A percentile compares a stretch with the other conserved stretches of the same genome.
These are phyloP conservation scores for Sebastes oblongus DNA, from an alignment of 2,797 vertebrate species.

Conservation along the genomic window DNA sequence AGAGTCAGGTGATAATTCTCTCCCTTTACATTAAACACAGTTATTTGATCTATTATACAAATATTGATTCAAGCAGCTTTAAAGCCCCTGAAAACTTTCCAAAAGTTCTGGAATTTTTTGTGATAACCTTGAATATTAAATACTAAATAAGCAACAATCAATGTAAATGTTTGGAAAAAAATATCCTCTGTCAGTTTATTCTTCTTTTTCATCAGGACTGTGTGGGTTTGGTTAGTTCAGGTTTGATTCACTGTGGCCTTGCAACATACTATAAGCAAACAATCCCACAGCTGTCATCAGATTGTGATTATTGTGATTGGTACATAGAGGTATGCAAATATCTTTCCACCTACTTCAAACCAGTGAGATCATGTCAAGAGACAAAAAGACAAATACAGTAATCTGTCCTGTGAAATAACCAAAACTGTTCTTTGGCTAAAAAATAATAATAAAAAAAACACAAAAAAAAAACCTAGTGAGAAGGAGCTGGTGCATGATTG, in stretches of 20 bases:
- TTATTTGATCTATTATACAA: neutral
- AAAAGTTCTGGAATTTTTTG: neutral
- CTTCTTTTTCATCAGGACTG: neutral
- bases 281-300: neutral
- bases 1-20: too few relatives aligned
- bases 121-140: neutral
- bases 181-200: neutral
- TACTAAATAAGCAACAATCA: neutral
- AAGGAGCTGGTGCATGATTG: too few relatives aligned
- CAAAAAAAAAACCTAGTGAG: too few relatives aligned
- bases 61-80: neutral
- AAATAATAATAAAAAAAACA: neutral
- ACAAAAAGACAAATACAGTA: neutral
- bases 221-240: neutral
- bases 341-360: neutral
- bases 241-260: neutral
- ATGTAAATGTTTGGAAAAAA: neutral
- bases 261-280: neutral
- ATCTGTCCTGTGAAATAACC: neutral
- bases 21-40: neutral
- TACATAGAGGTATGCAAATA: neutral
- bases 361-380: neutral
- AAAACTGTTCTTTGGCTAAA: neutral
- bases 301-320: neutral
- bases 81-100: neutral